Evolutionary conservation across 2,888 invertebrate species (phyloP).

Genomic region (Diarsia dahlii): DNA sequence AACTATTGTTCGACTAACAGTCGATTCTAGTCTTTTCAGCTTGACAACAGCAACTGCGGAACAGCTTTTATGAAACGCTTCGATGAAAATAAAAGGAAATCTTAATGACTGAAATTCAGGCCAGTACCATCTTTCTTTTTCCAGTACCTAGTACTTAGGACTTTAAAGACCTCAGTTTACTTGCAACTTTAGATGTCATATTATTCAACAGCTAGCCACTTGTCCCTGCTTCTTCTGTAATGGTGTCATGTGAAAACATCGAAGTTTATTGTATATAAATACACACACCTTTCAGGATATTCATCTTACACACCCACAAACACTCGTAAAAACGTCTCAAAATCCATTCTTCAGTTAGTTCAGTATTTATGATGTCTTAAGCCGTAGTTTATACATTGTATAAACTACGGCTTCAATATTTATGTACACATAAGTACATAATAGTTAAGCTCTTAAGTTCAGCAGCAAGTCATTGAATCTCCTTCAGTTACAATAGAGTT

Average conservation of each 20-base stretch:
- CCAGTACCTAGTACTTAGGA: not conserved
- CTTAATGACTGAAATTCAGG: conserved; percentile 22
- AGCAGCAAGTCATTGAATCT: conserved; percentile 53
- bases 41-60: conserved; percentile 14
- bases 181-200: not conserved
- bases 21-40: conserved; percentile 30
- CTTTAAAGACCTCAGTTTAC: not conserved
- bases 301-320: no score
- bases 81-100: conserved; percentile 16
- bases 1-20: conserved; percentile 57
- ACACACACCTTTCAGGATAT: not conserved
- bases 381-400: no score
- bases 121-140: not conserved
- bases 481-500: conserved; percentile 64
- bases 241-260: not conserved
- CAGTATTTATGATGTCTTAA: no score
- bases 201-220: no score
- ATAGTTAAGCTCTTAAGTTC: conserved; percentile 45
- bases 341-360: no score
- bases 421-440: conserved; percentile 20
- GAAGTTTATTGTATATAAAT: no score
- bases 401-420: conserved; percentile 9
- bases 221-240: no score
- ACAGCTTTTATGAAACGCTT: conserved; percentile 20
- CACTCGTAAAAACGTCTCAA: no score